A percentile compares a stretch with the other conserved stretches of the same genome.
Conservation (phyloP, 2,113 vertebrate species). For the Lanius ludovicianus region DNA sequence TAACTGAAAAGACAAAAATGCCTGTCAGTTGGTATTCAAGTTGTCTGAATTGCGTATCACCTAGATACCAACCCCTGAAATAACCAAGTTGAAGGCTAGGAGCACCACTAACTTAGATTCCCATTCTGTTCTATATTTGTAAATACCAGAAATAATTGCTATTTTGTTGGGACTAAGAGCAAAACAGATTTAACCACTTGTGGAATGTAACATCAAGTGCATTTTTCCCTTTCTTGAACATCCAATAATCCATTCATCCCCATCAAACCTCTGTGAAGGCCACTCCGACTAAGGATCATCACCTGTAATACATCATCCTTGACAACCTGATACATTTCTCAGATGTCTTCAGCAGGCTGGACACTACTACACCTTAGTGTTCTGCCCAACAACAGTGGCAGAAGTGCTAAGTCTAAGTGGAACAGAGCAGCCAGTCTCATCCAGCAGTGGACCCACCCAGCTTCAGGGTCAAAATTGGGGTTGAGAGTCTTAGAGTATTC, state of each 20-base stretch:
- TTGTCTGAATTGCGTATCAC: neutral
- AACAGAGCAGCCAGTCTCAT: neutral
- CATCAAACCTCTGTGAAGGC: neutral
- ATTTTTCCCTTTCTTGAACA: neutral
- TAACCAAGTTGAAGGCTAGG: neutral
- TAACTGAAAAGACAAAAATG: conserved; percentile 76
- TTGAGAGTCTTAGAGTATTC: neutral
- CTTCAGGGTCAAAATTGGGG: neutral
- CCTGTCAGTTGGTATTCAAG: neutral
- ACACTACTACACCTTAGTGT: neutral
- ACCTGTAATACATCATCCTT: neutral
- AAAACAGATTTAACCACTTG: neutral
- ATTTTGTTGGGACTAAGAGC: neutral
- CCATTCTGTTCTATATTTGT: neutral
- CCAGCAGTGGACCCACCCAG: neutral
- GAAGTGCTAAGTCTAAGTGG: neutral
- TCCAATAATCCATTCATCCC: neutral
- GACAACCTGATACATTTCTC: neutral
- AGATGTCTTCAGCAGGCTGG: neutral
- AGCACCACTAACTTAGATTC: neutral
- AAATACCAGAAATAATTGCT: neutral
- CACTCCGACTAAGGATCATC: neutral
- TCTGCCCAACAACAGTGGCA: neutral
- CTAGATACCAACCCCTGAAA: neutral
- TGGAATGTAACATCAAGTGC: fast-evolving